These are phyloP conservation scores for Probaryconus sp. DNA, from an alignment of 1,140 invertebrate genomes.

Conservation along the genomic window DNA sequence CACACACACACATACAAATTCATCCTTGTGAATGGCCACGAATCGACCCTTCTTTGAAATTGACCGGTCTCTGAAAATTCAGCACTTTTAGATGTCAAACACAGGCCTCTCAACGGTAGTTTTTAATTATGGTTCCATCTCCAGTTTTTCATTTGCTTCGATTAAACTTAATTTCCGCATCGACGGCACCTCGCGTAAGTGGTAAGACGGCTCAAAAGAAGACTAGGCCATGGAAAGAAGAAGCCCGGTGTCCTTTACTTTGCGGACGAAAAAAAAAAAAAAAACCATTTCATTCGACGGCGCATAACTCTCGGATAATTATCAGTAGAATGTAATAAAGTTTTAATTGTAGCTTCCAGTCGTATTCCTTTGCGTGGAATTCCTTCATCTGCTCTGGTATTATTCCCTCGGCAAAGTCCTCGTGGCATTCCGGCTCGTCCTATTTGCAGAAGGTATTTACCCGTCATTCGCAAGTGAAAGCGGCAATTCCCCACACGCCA, in stretches of 20 bases:
- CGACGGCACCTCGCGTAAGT: not conserved
- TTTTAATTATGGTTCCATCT: conserved; percentile 23
- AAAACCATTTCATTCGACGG: not conserved
- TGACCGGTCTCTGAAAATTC: conserved; percentile 1
- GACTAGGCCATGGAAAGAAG: not conserved
- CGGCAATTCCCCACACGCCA: conserved; percentile 52
- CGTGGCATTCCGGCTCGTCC: conserved; percentile 19
- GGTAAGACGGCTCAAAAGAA: not conserved
- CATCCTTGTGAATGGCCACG: not conserved
- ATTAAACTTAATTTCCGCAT: conserved; percentile 14
- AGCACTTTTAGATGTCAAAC: conserved; percentile 15
- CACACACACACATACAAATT: not conserved
- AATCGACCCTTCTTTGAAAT: conserved; percentile 7
- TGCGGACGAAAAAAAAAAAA: not conserved
- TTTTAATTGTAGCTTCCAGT: conserved; percentile 28
- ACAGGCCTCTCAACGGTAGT: conserved; percentile 5
- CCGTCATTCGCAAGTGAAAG: conserved; percentile 49
- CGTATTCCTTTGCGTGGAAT: conserved; percentile 12
- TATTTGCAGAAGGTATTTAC: conserved; percentile 43
- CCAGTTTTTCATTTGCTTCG: not conserved
- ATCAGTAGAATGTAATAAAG: conserved; percentile 32
- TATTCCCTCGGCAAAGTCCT: conserved; percentile 36
- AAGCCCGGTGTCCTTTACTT: not conserved
- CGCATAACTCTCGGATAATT: conserved; percentile 2
- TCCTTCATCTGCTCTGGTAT: conserved; percentile 6